A percentile compares a stretch with the other conserved stretches of the same genome.
These are phyloP conservation scores for Boloria euphrosyne DNA, from an alignment of 2,888 invertebrate genomes.

Conservation along the genomic window DNA sequence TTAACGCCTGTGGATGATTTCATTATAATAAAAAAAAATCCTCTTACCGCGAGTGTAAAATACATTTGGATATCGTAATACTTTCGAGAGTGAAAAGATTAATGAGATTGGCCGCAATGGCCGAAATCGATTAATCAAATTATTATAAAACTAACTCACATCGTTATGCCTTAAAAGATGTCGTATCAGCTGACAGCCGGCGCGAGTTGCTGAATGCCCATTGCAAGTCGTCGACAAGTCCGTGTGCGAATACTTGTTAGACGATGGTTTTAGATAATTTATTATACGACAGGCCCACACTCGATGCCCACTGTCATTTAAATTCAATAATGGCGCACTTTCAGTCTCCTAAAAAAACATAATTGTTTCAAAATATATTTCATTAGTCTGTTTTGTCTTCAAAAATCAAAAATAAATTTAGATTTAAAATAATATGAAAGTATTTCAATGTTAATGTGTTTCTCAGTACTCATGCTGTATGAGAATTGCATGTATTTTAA, in stretches of 20 bases:
- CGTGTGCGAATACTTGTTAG: constrained; percentile 92
- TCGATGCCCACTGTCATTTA: constrained; percentile 72
- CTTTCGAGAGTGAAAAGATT: no score
- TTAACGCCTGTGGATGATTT: no score
- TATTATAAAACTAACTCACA: constrained; percentile 60
- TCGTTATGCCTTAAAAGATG: constrained; percentile 86
- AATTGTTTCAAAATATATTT: constrained; percentile 34
- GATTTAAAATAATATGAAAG: no score
- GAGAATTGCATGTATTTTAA: background rate
- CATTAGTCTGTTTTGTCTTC: no score
- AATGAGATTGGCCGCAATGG: no score
- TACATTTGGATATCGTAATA: no score
- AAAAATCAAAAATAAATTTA: no score
- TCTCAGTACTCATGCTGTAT: no score
- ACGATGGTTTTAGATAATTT: constrained; percentile 93
- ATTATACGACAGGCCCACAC: constrained; percentile 86
- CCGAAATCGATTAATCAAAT: background rate
- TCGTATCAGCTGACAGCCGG: constrained; percentile 88
- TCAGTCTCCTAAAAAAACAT: constrained; percentile 61
- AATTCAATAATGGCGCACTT: constrained; percentile 57
- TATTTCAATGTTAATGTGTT: no score
- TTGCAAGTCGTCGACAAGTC: constrained; percentile 84
- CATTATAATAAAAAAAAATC: background rate
- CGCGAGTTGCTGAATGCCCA: constrained; percentile 84
- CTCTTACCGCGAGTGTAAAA: background rate